Conservation (phyloP, 2,888 invertebrate genomes). For the Melanargia galathea region DNA sequence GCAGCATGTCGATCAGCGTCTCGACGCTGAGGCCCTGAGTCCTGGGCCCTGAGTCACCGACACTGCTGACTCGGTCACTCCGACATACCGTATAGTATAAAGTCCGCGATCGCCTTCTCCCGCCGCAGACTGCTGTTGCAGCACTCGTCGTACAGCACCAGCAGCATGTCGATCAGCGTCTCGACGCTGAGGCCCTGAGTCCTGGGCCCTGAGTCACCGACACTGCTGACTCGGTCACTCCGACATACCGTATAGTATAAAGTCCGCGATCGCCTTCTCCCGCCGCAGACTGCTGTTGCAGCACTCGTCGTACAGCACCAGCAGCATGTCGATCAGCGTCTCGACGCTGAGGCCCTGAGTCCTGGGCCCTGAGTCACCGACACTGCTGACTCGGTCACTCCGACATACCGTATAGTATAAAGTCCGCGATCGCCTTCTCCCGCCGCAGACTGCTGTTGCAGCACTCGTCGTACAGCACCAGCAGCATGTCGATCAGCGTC, state of each 20-base stretch:
- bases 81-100: constrained; percentile 92
- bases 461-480: constrained; percentile 98
- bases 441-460: constrained; percentile 84
- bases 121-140: constrained; percentile 96
- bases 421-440: constrained; percentile 90
- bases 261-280: constrained; percentile 90
- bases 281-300: constrained; percentile 84
- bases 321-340: constrained; percentile 94
- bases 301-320: constrained; percentile 98
- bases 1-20: no score
- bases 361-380: constrained; percentile 59
- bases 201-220: constrained; percentile 62
- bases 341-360: constrained; percentile 90
- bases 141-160: constrained; percentile 98
- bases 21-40: no score
- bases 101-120: constrained; percentile 98
- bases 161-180: constrained; percentile 94
- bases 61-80: neutral
- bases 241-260: constrained; percentile 83
- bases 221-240: no score
- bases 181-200: constrained; percentile 90
- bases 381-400: no score
- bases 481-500: constrained; percentile 94
- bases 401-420: constrained; percentile 83
- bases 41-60: no score